Base-by-base conservation (phyloP, 2,888 invertebrate genomes). In the Nemoura dubitans region DNA sequence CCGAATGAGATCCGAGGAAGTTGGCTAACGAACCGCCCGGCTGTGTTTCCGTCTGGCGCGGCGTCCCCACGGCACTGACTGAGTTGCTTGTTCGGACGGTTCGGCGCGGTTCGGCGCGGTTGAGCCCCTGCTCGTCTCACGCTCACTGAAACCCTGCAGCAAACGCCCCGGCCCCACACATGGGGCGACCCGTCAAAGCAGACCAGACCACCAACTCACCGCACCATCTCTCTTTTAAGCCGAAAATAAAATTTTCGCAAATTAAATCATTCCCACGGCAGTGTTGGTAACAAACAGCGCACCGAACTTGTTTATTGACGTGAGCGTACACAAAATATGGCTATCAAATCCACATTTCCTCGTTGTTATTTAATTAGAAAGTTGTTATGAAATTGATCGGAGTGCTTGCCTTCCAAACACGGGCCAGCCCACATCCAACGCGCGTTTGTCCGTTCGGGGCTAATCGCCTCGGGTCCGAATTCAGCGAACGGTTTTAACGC, bases 331-430 rank as follows among this genome's bases (percentile, higher is more conserved):
- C 59, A 59, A 59, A 59, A 29, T 81, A 28, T 29, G 28, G 78
- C 29, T 81, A 81, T 81, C 81, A 81, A 81, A 81, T 29, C 30
- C 81, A 81, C 81, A 29, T 81, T 81, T 81, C 27, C 81, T 30
- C 28, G 30, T 81, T 81, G 81, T 81, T 81, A 81, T 81, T 81
- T 30, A 81, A 81, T 81, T 81, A 81, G 29, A 81, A 30, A 81
- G 81, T 81, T 81, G 28, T 81, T 81, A 81, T 81, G 21, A 30
- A 81, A 81, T 81, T 81, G 59, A 59, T 81, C 81, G 81, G 36
- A 36, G 36, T 36, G 5, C 5, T 16, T 3, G 21, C 81, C 30
- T 29, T 28, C 59, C 59, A 21, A 7, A 59, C 59, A 21, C 16
- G 16, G 14, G 59, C 1, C 59, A 3, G 59, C 59, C 36, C 59